Base-by-base conservation (phyloP, 2,113 vertebrate species). In the Rhea pennata region DNA sequence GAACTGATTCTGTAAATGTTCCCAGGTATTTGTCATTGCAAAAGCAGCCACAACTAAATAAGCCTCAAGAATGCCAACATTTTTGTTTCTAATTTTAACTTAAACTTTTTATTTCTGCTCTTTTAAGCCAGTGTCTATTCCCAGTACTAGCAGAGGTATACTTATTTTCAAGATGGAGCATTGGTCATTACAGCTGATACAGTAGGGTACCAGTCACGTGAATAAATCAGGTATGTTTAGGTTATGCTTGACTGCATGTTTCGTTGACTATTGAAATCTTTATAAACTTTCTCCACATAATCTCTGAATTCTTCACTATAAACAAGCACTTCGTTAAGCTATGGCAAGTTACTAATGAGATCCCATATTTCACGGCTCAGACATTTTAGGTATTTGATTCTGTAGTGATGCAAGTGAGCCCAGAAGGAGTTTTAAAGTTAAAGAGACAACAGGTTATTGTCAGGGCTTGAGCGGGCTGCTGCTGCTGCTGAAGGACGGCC, bases 301-400 rank as follows among this genome's bases (percentile, higher is more conserved):
- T 15, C 15, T 3, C 6, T 1, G 0, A 13, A 33, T n/a, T 76
- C 29, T 89, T 84, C 15, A 1, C 42, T 61, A 31, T 16, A 82
- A 39, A 36, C 7, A 15, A 62, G 59, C 31, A 62, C 33, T 12
- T 21, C n/a, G 22, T 36, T 36, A 77, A 50, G 5, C 15, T 59
- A 31, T 75, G 39, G 17, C 12, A 84, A 80, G 81, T 17, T 42
- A 74, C 15, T 44, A 73, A 10, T 11, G 17, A 90, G 26, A 87
- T 74, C 4, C 5, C 3, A 1, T 44, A 88, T 70, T n/a, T 64
- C 27, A 13, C 11, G 20, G 8, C 65, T 87, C 40, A 92, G 79
- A 50, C 88, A 74, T 50, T 77, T 50, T 24, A 80, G 31, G 33
- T 70, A 54, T 62, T 93, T 93, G 26, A 64, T 84, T 86, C 40